Evolutionary conservation across 2,113 vertebrate species (phyloP).

Genomic region (Henicopernis longicauda): DNA sequence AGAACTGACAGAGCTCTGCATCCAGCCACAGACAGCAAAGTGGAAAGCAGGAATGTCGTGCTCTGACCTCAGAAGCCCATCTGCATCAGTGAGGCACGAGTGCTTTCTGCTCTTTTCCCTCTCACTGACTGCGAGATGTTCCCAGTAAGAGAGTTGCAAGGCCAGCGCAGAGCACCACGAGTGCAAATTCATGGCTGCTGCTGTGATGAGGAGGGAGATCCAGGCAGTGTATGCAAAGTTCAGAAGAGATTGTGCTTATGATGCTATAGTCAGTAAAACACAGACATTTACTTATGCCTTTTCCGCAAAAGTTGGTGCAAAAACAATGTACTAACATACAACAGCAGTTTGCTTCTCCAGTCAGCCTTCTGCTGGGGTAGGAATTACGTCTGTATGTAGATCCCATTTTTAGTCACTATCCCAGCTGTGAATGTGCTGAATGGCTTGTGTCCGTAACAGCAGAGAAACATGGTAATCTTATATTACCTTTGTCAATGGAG

Average conservation of each 20-base stretch:
- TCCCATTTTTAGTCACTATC: neutral
- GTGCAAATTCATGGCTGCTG: neutral
- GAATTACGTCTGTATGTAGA: neutral
- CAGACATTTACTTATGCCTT: neutral
- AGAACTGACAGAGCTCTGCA: neutral
- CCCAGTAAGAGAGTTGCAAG: neutral
- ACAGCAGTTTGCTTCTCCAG: neutral
- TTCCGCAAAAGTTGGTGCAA: neutral
- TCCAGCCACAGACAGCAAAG: neutral
- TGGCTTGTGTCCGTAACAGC: rapidly evolving
- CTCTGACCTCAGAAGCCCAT: neutral
- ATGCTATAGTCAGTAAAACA: neutral
- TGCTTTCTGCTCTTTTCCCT: too few species aligned
- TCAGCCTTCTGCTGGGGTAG: neutral
- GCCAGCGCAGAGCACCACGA: neutral
- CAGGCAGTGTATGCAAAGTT: neutral
- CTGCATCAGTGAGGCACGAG: neutral
- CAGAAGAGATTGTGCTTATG: neutral
- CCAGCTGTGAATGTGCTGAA: neutral
- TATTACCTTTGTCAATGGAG: neutral
- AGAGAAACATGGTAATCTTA: rapidly evolving
- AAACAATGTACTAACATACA: neutral
- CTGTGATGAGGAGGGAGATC: neutral
- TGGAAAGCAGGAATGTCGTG: neutral
- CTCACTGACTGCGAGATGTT: neutral